These are phyloP conservation scores for Scelioninae gen. 1 DNA, from an alignment of 2,888 invertebrate species.

Conservation along the genomic window DNA sequence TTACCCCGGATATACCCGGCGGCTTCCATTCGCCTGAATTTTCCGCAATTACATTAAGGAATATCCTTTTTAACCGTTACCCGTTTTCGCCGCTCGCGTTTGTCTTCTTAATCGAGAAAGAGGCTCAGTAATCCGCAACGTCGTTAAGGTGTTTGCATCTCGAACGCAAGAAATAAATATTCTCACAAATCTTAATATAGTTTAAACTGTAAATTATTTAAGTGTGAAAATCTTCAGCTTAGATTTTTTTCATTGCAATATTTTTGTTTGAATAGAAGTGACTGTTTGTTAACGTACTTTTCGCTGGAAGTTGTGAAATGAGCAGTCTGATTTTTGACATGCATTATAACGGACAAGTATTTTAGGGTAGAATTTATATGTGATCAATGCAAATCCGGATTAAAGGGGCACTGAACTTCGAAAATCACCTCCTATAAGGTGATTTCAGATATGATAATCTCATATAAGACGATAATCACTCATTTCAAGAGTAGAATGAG, in stretches of 20 bases:
- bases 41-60: conserved; percentile 66
- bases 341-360: conserved; percentile 3
- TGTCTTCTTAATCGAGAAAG: conserved; percentile 65
- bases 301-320: background rate
- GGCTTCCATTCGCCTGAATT: conserved; percentile 66
- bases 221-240: conserved; percentile 5
- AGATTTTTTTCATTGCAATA: background rate
- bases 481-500: conserved; percentile 20
- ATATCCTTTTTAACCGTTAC: conserved; percentile 57
- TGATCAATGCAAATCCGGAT: conserved; percentile 38
- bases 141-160: conserved; percentile 59
- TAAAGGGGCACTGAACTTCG: conserved; percentile 37
- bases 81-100: conserved; percentile 49
- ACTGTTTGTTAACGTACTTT: background rate
- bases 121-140: conserved; percentile 57
- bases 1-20: conserved; percentile 61
- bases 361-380: conserved; percentile 10
- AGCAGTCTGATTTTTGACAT: conserved; percentile 8
- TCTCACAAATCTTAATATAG: conserved; percentile 45
- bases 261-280: no score
- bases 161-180: conserved; percentile 54
- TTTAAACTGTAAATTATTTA: conserved; percentile 23
- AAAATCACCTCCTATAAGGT: conserved; percentile 26
- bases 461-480: conserved; percentile 28
- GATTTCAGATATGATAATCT: conserved; percentile 37